Base-by-base conservation (phyloP, 2,113 vertebrate species). In the Globicephala melas region DNA sequence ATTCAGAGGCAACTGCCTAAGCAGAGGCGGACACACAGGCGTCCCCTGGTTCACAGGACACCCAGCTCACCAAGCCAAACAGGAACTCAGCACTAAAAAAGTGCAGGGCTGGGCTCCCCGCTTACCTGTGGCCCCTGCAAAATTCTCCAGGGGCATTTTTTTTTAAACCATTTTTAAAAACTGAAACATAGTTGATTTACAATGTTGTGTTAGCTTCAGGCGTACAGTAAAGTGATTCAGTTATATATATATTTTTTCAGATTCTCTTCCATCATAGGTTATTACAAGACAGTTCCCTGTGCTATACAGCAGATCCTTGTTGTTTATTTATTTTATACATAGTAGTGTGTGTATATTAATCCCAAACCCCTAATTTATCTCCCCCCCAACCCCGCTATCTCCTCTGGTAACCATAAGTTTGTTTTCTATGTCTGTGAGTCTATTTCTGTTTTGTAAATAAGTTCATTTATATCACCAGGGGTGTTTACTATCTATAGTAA, bases 11-110 rank as follows among this genome's bases (percentile, higher is more conserved):
- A 6, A 14, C 1, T 20, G 73, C 13, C 15, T 7, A 23, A 15
- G 50, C 12, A 47, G 9, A 80, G 82, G 53, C 26, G 3, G 47
- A 12, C 1, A 10, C 2, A 20, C 36, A n/a, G 50, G 31, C 2
- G 1, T 2, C 17, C 31, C 1, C 14, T 3, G 2, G 44, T n/a
- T 17, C 23, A 23, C 0, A 53, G 18, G 21, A 50, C 65, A 38
- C 21, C 14, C 12, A 2, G 20, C 25, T 33, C 83, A 1, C 7
- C 9, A 2, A 41, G 6, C 0, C 0, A 28, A 41, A 1, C 11
- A 3, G 67, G 25, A 58, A 1, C 23, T 9, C 0, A 0, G 50
- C 3, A 1, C 26, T 23, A 2, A 0, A 26, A 14, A 13, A n/a
- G 23, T 1, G 7, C 28, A 4, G 26, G 6, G 10, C 9, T 2